Evolutionary conservation across 2,113 vertebrate genomes (phyloP), one percentile per base, ranked within the genome.

Genomic region (Vidua macroura): DNA sequence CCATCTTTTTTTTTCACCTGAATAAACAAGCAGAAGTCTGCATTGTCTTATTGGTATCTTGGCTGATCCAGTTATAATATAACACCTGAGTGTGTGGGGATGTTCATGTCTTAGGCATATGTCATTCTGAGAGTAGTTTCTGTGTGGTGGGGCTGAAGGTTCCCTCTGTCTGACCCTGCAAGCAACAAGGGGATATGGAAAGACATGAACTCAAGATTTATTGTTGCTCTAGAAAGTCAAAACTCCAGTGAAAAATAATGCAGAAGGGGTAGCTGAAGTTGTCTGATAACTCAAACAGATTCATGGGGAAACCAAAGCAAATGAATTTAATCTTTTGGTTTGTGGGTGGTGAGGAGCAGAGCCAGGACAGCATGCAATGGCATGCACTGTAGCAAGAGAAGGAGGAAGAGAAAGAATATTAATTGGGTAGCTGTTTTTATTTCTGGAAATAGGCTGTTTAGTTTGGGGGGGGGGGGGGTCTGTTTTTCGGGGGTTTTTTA

Each of bases 191-290:
- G 31, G 25, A 72, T 67, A 31, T 52, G 44, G 80, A 78, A 41
- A 96, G 85, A 94, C 96, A 96, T 94, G 60, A 88, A 83, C 68
- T 93, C 67, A 95, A 84, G 78, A 95, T 86, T 79, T 90, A 94
- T 69, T 73, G 86, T 66, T 89, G 27, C 25, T n/a, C 46, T 83
- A 69, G 77, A 21, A 64, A 92, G 39, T 69, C 74, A 94, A 75
- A 88, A 64, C 75, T 92, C 53, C 60, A 62, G 43, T 72, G 93
- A 95, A 91, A 91, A 96, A 95, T 86, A 92, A 63, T 63, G 46
- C 27, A 74, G 72, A 87, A 81, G 7, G 59, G 43, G 35, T 87
- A 49, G 63, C 84, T 95, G 78, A 73, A 91, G 68, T 76, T 88
- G 46, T 37, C 70, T 92, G 83, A 75, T 95, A 93, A 93, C 58